Evolutionary conservation across 2,113 vertebrate species (phyloP), one percentile per base, ranked within the genome.

Genomic region (Craseonycteris thonglongyai): DNA sequence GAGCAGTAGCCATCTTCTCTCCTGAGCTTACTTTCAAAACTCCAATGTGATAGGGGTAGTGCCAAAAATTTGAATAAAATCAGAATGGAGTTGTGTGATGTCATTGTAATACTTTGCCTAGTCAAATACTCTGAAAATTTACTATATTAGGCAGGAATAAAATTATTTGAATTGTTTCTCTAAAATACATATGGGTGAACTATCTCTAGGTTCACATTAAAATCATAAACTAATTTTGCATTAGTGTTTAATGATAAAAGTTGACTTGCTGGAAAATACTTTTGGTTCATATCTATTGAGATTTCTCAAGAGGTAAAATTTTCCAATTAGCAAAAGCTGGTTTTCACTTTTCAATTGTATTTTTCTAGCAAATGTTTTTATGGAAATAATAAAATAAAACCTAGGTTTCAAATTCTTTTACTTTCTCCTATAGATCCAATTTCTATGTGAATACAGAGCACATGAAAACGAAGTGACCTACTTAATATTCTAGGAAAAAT

Each of bases 31-130:
- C 61, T 80, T 94, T 92, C 49, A 74, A 93, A 94, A 63, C 58
- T 79, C 2, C 2, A 0, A 28, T 79, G 35, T 90, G 71, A 85
- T 65, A 38, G 54, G 33, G 68, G 28, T 47, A 56, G 54, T 94
- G 90, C 76, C 61, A 84, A 80, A 58, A 78, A 42, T 90, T 84
- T 95, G 84, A 95, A 78, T 86, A 63, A 82, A 96, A 96, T 42
- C 71, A 96, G 88, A 95, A 71, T 30, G n/a, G 28, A 82, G 19
- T 75, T 78, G 42, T 69, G 14, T 88, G 84, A 95, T 78, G 72
- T 90, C 90, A 95, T 51, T 54, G 35, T 54, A 35, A 69, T 76
- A 47, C 13, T 88, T 90, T 75, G 26, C 4, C 11, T 9, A 78
- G 28, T 78, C 54, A 91, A 49, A 38, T 6, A 35, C 51, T 40